Evolutionary conservation across 2,113 vertebrate species (phyloP), one percentile per base, ranked within the genome.

Genomic region (Columba livia): DNA sequence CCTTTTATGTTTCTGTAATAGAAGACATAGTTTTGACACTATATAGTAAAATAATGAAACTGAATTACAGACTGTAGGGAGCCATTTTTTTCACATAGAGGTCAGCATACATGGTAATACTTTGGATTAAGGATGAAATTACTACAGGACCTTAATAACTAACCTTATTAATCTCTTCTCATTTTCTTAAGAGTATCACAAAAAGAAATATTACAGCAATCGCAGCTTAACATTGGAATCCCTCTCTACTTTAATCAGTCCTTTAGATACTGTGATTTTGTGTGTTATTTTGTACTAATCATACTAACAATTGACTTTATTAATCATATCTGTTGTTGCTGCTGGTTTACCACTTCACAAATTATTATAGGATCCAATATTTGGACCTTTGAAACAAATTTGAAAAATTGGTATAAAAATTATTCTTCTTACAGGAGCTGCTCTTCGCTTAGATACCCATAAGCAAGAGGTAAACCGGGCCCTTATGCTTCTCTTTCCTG

Each of bases 121-220:
- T 72, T 92, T 38, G 77, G 93, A 94, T 86, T 94, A 91, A 85
- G 84, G 85, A 61, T 85, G 24, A 94, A 95, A 94, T 93, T 89
- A 78, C 73, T 92, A 50, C 53, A 65, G 72, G 53, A 72, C 20
- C 0, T 0, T 90, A 93, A 82, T 84, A 89, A 81, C 80, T 81
- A 92, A 89, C 93, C 77, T 89, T 91, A 85, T 85, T 94, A 79
- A 92, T 95, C 80, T 93, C 57, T 56, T 38, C 75, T 91, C 75
- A 54, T 96, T 94, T 96, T 89, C 86, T 89, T 69, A 87, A 87
- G 72, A 73, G 44, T 87, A 79, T 50, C 77, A 72, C 28, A 26
- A 42, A 85, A 90, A 92, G 48, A 81, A 96, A 82, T 72, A 67
- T 11, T 89, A 29, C 12, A 58, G 70, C 61, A 87, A 62, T 85